These are phyloP conservation scores for Trematocara variabile DNA, from an alignment of 2,113 vertebrate species.

Conservation along the genomic window DNA sequence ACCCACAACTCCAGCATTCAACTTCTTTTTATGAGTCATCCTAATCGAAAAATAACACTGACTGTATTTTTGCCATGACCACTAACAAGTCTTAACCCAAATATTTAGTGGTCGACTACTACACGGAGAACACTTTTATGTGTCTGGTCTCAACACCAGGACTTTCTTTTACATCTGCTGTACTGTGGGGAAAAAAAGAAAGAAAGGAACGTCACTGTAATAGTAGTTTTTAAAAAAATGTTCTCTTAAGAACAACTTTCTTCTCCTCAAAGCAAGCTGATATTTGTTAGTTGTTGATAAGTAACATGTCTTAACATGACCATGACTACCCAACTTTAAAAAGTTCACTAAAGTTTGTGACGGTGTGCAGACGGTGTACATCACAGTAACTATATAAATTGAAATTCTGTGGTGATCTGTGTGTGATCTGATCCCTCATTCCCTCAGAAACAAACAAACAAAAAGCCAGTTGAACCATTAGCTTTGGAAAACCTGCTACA, in stretches of 20 bases:
- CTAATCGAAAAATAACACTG: neutral
- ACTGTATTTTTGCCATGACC: neutral
- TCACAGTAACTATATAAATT: neutral
- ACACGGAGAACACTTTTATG: neutral
- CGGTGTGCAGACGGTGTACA: neutral
- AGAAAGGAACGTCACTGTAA: neutral
- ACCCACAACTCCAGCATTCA: neutral
- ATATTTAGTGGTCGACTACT: neutral
- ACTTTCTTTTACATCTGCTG: neutral
- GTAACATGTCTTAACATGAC: neutral
- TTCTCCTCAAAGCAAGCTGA: neutral
- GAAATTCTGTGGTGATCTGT: neutral
- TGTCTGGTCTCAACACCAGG: neutral
- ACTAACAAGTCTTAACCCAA: neutral
- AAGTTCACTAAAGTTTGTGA: neutral
- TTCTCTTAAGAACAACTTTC: neutral
- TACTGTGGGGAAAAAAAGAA: neutral
- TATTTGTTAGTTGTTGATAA: neutral
- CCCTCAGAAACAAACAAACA: neutral
- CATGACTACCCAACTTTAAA: neutral
- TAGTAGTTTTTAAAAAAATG: neutral
- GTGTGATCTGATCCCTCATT: neutral
- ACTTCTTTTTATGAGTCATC: neutral
- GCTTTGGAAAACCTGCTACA: neutral
- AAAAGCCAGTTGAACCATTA: neutral